Conservation (phyloP, 2,797 vertebrate genomes). For the Dallia pectoralis region DNA sequence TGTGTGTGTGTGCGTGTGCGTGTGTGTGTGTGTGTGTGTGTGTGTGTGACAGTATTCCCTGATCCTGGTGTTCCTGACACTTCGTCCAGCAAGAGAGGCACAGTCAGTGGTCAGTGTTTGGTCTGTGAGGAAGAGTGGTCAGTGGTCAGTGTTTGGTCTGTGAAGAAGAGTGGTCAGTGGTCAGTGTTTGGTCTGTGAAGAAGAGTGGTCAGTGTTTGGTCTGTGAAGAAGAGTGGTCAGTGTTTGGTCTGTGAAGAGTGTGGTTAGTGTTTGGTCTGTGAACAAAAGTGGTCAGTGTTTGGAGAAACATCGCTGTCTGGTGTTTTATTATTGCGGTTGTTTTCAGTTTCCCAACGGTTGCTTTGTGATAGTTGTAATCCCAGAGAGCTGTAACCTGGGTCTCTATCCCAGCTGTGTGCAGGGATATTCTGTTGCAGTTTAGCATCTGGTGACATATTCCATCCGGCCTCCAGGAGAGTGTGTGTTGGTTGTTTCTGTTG, state of each 20-base stretch:
- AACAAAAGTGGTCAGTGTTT: constrained; percentile 12
- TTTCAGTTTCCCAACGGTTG: constrained; percentile 46
- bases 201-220: constrained; percentile 30
- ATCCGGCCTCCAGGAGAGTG: neutral
- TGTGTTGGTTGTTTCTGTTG: neutral
- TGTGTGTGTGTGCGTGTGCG: neutral
- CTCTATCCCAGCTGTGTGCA: constrained; percentile 39
- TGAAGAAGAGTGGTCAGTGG: no score
- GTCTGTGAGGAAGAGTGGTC: constrained; percentile 21
- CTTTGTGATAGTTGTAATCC: constrained; percentile 56
- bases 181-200: no score
- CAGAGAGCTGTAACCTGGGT: constrained; percentile 58
- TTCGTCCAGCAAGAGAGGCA: constrained; percentile 55
- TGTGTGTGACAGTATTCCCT: constrained; percentile 59
- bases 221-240: constrained; percentile 34
- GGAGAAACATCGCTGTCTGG: constrained; percentile 47
- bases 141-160: constrained; percentile 23
- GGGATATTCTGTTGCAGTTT: neutral
- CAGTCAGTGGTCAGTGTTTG: constrained; percentile 18
- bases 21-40: constrained; percentile 10
- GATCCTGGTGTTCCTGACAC: constrained; percentile 64
- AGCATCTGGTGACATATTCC: neutral
- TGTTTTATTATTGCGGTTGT: constrained; percentile 55
- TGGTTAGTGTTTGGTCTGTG: no score
- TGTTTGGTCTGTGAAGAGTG: constrained; percentile 29